Percentiles rank a stretch among this genome's conserved stretches.
Evolutionary conservation across 1,140 invertebrate species (phyloP).

Genomic region (Ladona fulva): DNA sequence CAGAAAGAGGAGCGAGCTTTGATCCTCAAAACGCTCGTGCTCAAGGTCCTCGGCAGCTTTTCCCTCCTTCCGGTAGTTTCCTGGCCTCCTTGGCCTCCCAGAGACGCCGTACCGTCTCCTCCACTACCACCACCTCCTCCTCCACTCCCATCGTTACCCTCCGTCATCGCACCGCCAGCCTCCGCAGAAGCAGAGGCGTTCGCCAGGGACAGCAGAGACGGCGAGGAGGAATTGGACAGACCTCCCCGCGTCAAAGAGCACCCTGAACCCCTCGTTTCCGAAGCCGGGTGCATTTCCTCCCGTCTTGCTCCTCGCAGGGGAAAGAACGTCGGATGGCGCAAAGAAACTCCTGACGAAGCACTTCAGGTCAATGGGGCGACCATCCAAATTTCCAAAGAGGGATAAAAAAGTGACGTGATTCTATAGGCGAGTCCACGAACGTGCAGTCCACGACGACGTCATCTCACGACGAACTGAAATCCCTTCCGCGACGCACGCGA

Average conservation of each 20-base stretch:
- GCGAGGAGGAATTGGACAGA: conserved; percentile 24
- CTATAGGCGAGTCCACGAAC: no score
- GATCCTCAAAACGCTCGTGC: conserved; percentile 66
- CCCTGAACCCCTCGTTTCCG: background rate
- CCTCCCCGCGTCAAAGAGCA: conserved; percentile 10
- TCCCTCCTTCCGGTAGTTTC: conserved; percentile 28
- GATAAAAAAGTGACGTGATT: no score
- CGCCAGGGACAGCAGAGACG: conserved; percentile 24
- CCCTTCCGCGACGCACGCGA: no score
- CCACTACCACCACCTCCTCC: background rate
- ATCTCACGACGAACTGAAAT: no score
- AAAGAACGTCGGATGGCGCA: no score
- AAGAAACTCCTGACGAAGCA: no score
- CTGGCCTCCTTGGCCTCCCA: conserved; percentile 18
- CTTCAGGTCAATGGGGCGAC: no score
- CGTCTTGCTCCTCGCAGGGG: background rate
- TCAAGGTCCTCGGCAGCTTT: conserved; percentile 61
- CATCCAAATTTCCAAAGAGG: no score
- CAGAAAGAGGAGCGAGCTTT: conserved; percentile 64
- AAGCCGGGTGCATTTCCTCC: background rate
- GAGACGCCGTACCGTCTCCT: conserved; percentile 29
- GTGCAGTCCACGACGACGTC: no score
- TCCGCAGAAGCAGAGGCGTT: conserved; percentile 26
- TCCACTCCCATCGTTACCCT: background rate
- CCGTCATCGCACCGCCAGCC: conserved; percentile 35